Evolutionary conservation across 2,797 vertebrate species (phyloP), one percentile per base, ranked within the genome.

Genomic region (Acrossocheilus wenchowensis): DNA sequence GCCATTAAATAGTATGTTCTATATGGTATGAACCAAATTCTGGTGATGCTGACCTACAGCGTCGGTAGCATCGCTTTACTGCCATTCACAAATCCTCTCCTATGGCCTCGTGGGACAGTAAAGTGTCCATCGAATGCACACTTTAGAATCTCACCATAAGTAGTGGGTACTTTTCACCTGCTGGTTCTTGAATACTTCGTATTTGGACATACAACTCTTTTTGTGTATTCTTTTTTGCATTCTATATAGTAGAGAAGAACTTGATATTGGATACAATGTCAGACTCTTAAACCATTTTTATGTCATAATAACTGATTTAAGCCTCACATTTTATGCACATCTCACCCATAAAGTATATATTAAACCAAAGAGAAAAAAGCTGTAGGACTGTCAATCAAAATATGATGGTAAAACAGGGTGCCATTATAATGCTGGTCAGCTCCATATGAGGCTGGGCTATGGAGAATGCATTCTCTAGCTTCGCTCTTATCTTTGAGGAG

Each of bases 371-470:
- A 21, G 62, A n/a, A 48, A 15, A 71, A 69, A 86, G 43, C 54
- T 19, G 39, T 23, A 17, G 17, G 48, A 21, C 60, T 84, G 86
- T 84, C 81, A 84, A 41, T 88, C 81, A 81, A 30, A 77, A 41
- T 54, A 66, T 62, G n/a, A 83, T 57, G 6, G 52, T 15, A 73
- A 74, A 71, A 48, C 34, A 75, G 17, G n/a, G 43, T 30, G 71
- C 34, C 52, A 89, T 89, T 86, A 83, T 62, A 78, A 88, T 88
- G 82, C 81, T 52, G n/a, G 36, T 0, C 77, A 86, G 87, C 45
- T 36, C 39, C 45, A 72, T 81, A 86, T 82, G 50, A 81, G 83
- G 43, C 60, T 66, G 72, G 75, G 64, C 88, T 75, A 62, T 72
- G 7, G 50, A 79, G 36, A 85, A 85, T 60, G n/a, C 14, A 43